Conservation (phyloP, 2,113 vertebrate species). For the Grallaria varia region DNA sequence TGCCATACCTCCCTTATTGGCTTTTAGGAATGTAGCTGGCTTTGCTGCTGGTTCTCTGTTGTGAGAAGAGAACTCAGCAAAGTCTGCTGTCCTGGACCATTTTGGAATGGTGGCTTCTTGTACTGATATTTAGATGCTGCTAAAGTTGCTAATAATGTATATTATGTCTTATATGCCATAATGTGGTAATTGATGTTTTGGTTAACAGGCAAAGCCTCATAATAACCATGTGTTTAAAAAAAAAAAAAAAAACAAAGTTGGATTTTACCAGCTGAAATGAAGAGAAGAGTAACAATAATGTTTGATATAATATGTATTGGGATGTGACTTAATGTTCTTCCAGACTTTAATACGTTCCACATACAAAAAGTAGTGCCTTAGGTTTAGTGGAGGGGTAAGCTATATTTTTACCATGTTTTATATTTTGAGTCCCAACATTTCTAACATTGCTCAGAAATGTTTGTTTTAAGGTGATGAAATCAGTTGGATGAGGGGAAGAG, state of each 20-base stretch:
- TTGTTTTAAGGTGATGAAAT: neutral
- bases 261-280: constrained; percentile 58
- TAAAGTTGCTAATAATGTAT: constrained; percentile 15
- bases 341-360: constrained; percentile 52
- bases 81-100: constrained; percentile 5
- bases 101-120: constrained; percentile 33
- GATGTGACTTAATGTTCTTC: constrained; percentile 52
- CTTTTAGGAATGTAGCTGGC: neutral
- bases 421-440: constrained; percentile 41
- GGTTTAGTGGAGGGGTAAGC: constrained; percentile 36
- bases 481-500: neutral
- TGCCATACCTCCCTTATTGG: constrained; percentile 7
- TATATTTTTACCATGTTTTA: constrained; percentile 47
- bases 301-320: constrained; percentile 42
- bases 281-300: constrained; percentile 17
- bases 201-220: constrained; percentile 64
- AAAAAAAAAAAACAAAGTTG: neutral
- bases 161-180: constrained; percentile 14
- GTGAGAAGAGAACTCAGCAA: neutral
- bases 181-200: constrained; percentile 24
- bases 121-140: constrained; percentile 38
- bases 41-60: neutral
- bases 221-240: neutral
- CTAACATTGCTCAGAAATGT: neutral
- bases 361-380: constrained; percentile 63